Evolutionary conservation across 2,113 vertebrate species (phyloP).

Genomic region (Piaya cayana): DNA sequence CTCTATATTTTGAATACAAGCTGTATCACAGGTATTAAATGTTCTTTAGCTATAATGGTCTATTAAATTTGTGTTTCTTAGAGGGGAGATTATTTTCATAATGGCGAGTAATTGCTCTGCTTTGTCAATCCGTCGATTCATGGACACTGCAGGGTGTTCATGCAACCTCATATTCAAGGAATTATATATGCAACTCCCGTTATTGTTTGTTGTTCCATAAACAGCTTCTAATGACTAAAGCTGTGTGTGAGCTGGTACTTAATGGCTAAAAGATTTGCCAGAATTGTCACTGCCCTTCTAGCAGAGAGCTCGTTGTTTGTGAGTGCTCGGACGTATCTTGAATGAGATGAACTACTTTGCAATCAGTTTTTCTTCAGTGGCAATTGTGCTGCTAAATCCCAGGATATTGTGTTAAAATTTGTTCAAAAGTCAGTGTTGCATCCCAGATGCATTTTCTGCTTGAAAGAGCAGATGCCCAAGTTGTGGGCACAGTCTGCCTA

Average conservation of each 20-base stretch:
- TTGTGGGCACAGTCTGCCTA: not conserved
- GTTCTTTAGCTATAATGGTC: not conserved
- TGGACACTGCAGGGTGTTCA: not conserved
- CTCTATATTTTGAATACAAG: not conserved
- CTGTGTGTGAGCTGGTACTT: not conserved
- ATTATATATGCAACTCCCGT: not conserved
- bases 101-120: not conserved
- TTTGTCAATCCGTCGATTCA: not conserved
- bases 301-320: not conserved
- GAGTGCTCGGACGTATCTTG: not conserved
- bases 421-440: not conserved
- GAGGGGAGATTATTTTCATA: not conserved
- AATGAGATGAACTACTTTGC: not conserved
- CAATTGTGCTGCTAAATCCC: not conserved
- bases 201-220: conserved; percentile 33
- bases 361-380: not conserved
- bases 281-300: not conserved
- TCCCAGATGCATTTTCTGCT: not conserved
- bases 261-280: not conserved
- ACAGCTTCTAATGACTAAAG: not conserved
- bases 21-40: not conserved
- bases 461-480: not conserved
- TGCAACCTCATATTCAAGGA: not conserved
- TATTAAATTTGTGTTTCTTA: not conserved
- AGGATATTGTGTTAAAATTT: not conserved